These are phyloP conservation scores for Gallinago undulata DNA, from an alignment of 2,113 vertebrate genomes.

Conservation along the genomic window DNA sequence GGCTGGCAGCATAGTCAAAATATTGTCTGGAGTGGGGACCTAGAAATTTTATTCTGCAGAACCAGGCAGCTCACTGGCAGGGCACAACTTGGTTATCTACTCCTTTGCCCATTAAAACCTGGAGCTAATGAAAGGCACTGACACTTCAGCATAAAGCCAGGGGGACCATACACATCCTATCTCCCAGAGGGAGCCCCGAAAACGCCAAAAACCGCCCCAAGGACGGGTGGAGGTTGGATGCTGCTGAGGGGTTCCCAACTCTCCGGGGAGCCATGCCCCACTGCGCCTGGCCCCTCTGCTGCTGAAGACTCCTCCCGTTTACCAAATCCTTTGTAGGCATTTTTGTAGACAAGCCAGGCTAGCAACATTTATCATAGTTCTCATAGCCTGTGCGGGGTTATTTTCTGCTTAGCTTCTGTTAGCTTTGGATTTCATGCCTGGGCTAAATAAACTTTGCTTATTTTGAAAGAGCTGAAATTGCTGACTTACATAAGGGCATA, in stretches of 20 bases:
- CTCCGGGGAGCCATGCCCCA: rapidly evolving
- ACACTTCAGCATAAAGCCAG: not conserved
- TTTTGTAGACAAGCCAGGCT: not conserved
- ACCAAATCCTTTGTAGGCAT: not conserved
- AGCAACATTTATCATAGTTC: not conserved
- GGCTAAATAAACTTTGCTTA: not conserved
- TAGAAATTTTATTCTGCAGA: not conserved
- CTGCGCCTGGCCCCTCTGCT: not conserved
- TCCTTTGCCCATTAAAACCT: not conserved
- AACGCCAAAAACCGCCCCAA: rapidly evolving
- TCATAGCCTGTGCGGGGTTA: not conserved
- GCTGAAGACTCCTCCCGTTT: not conserved
- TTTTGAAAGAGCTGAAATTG: not conserved
- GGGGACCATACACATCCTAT: rapidly evolving
- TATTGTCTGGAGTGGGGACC: no score
- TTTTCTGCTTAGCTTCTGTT: not conserved
- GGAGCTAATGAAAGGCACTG: not conserved
- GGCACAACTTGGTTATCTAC: not conserved
- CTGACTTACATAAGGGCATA: not conserved
- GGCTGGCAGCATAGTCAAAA: no score
- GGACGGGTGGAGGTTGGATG: not conserved
- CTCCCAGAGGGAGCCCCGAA: not conserved
- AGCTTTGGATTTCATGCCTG: not conserved
- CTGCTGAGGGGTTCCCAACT: rapidly evolving
- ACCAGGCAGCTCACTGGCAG: not conserved